These are phyloP conservation scores for Trilocha varians DNA, from an alignment of 2,888 invertebrate species.

Conservation along the genomic window DNA sequence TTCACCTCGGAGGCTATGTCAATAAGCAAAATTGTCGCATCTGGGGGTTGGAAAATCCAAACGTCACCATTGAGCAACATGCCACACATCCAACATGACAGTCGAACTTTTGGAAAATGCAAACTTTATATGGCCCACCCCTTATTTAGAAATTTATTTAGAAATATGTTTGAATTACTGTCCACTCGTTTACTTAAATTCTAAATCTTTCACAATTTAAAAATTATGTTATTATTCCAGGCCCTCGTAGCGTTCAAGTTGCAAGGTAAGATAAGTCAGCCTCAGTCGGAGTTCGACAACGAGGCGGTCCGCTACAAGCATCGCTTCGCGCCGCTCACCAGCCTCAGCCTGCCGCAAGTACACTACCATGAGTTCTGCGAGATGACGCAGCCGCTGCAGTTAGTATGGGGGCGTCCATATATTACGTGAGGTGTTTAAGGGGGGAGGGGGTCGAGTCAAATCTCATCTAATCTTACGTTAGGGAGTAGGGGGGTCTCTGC, in stretches of 20 bases:
- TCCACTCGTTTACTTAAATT: too few species aligned
- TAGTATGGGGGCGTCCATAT: constrained; percentile 32
- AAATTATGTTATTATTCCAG: constrained; percentile 40
- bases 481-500: too few species aligned
- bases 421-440: background rate
- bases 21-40: too few species aligned
- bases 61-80: too few species aligned
- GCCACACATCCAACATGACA: too few species aligned
- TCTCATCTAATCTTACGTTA: background rate
- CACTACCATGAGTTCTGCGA: constrained; percentile 91
- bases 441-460: background rate
- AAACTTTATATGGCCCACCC: too few species aligned
- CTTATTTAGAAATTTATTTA: too few species aligned
- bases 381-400: constrained; percentile 81
- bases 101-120: too few species aligned
- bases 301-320: constrained; percentile 96
- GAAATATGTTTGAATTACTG: too few species aligned
- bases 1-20: too few species aligned
- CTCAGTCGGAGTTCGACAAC: constrained; percentile 91
- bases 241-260: constrained; percentile 92
- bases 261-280: constrained; percentile 89
- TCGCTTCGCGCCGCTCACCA: constrained; percentile 91
- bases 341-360: constrained; percentile 90
- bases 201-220: too few species aligned
- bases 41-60: too few species aligned